Conservation (phyloP, 2,113 vertebrate genomes). For the Shinisaurus crocodilurus region DNA sequence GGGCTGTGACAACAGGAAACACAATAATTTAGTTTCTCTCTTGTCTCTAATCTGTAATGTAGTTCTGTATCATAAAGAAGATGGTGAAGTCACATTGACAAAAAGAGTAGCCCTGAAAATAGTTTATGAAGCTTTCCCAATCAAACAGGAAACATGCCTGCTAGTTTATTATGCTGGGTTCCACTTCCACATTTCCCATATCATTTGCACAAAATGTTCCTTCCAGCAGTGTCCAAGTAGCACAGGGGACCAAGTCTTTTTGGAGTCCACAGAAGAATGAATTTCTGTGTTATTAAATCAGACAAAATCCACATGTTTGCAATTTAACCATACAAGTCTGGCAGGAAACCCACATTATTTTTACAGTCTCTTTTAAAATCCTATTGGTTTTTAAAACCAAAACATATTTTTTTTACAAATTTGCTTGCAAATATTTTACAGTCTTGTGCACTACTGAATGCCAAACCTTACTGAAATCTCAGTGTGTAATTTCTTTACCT, state of each 20-base stretch:
- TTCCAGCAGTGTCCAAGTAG: neutral
- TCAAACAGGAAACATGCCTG: neutral
- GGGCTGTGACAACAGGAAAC: neutral
- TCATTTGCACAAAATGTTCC: neutral
- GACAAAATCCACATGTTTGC: neutral
- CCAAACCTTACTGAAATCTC: slow-evolving; percentile 1
- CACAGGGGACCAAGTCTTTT: neutral
- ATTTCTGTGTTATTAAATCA: neutral
- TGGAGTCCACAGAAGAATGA: neutral
- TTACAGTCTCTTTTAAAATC: no score
- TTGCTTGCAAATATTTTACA: neutral
- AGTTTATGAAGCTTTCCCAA: neutral
- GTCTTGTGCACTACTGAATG: slow-evolving; percentile 11
- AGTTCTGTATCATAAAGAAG: neutral
- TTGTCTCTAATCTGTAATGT: neutral
- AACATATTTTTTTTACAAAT: neutral
- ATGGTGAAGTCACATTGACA: neutral
- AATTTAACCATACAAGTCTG: neutral
- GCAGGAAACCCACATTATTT: neutral
- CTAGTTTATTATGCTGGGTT: neutral
- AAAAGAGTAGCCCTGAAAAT: neutral
- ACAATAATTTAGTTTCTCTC: neutral
- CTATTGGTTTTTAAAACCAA: neutral
- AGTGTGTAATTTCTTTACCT: slow-evolving; percentile 22
- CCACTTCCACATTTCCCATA: neutral